These are phyloP conservation scores for Diceros bicornis DNA, from an alignment of 2,797 vertebrate species.

Conservation along the genomic window DNA sequence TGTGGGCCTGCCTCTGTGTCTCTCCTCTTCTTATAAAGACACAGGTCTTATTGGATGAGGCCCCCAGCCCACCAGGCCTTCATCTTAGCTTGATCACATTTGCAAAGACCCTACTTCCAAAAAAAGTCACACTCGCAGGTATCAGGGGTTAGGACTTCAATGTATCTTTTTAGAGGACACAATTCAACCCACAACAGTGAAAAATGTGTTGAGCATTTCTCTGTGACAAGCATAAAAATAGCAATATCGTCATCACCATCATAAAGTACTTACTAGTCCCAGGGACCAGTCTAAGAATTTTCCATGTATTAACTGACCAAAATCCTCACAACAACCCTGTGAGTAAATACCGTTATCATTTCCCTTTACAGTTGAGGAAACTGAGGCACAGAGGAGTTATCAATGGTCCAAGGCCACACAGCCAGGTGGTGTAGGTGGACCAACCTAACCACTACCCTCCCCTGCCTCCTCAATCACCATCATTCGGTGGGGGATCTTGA, in stretches of 20 bases:
- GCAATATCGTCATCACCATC: too few relatives aligned
- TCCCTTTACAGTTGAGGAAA: neutral
- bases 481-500: neutral
- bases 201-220: neutral
- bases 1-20: neutral
- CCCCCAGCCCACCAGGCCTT: neutral
- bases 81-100: neutral
- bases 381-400: neutral
- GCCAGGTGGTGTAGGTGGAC: neutral
- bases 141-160: neutral
- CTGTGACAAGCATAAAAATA: neutral
- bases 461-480: accelerated
- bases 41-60: neutral
- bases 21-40: neutral
- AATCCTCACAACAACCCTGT: neutral
- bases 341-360: neutral
- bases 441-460: neutral
- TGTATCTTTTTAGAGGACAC: neutral
- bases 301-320: neutral
- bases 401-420: neutral
- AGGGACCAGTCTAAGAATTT: neutral
- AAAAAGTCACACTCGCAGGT: neutral
- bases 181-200: neutral
- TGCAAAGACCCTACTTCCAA: neutral
- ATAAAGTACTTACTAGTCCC: neutral